Evolutionary conservation across 2,888 invertebrate species (phyloP), one percentile per base, ranked within the genome.

Genomic region (Noctua janthe): DNA sequence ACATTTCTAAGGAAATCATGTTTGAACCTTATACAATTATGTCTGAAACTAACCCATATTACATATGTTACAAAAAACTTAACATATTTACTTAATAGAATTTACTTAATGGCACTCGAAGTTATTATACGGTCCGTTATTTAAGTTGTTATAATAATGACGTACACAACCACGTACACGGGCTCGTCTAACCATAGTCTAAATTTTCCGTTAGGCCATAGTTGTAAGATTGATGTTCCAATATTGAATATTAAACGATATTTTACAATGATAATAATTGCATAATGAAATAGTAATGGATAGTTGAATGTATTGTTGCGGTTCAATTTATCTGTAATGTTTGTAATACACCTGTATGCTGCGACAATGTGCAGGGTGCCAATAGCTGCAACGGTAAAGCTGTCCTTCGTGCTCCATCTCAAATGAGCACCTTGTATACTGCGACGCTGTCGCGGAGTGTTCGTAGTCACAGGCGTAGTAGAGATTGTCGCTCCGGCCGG

Each of bases 401-500:
- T 54, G n/a, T 29, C 54, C 7, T 47, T 66, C 39, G 54, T 51
- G 35, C 20, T 62, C 17, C 8, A 23, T 54, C 62, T 47, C 43
- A 20, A 29, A 13, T 1, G 29, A 39, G 23, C 69, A 43, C 1
- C n/a, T 56, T 64, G 64, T 75, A 51, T 29, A 35, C 39, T 72
- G 74, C 47, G 66, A 13, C n/a, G 15, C 11, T 23, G 78, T 78
- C 67, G 74, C 72, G 49, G 29, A 71, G 76, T 74, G 75, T 39
- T 23, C 59, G 74, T 76, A 81, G 86, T 86, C 83, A 81, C 88
- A 77, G 88, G 89, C 89, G 87, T 87, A 84, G 90, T 82, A 78
- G 87, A 85, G 85, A 74, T 49, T 85, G 90, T 88, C 89, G 89
- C 86, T 78, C 88, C 83, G 86, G 89, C 82, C 89, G 89, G 87